These are phyloP conservation scores for Hemibagrus wyckioides DNA, from an alignment of 2,113 vertebrate genomes.

Conservation along the genomic window DNA sequence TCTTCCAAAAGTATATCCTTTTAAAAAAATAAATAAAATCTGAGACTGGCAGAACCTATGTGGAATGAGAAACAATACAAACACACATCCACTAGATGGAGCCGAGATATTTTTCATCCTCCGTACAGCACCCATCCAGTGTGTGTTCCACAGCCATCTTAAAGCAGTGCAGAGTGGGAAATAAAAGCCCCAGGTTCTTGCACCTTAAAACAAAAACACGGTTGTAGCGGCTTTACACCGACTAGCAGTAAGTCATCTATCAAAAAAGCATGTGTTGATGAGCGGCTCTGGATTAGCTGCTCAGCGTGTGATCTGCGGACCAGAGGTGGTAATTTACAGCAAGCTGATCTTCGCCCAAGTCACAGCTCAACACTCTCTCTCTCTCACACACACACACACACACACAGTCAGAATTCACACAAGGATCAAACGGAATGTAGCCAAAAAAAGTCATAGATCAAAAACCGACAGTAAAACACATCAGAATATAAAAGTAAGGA, in stretches of 20 bases:
- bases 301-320: neutral
- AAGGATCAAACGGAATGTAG: neutral
- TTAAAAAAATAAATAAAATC: neutral
- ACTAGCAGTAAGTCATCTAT: slow-evolving; percentile 6
- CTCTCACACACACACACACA: neutral
- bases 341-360: slow-evolving; percentile 35
- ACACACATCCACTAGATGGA: slow-evolving; percentile 63
- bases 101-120: slow-evolving; percentile 50
- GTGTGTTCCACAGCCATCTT: slow-evolving; percentile 40
- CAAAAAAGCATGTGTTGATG: neutral
- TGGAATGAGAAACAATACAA: neutral
- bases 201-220: neutral
- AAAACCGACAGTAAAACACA: neutral
- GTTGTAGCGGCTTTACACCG: slow-evolving; percentile 16
- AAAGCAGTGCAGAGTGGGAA: slow-evolving; percentile 55
- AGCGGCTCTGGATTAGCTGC: slow-evolving; percentile 13
- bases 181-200: slow-evolving; percentile 1
- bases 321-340: slow-evolving; percentile 22
- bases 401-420: neutral
- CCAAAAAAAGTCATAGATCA: neutral
- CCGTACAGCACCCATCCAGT: neutral
- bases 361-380: slow-evolving; percentile 18
- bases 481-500: neutral
- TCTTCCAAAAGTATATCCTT: accelerated
- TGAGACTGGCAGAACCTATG: neutral